Conservation (phyloP, 2,888 invertebrate genomes). For the Drosophila koepferae region DNA sequence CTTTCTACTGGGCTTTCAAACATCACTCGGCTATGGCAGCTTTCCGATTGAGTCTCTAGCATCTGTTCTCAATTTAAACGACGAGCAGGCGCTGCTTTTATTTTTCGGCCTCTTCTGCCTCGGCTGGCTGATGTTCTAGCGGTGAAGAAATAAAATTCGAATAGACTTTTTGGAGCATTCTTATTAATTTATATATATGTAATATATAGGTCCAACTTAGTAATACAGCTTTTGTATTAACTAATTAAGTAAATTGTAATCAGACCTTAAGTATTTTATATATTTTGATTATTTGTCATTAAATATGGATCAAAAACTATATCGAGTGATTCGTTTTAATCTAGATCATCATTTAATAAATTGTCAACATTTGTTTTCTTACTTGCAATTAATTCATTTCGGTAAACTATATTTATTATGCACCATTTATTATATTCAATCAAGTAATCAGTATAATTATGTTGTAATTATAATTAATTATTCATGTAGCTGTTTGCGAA, state of each 20-base stretch:
- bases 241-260: constrained; percentile 10
- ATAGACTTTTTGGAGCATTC: constrained; percentile 3
- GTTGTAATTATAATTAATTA: constrained; percentile 52
- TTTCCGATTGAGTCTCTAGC: not conserved
- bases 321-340: constrained; percentile 9
- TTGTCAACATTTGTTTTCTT: constrained; percentile 5
- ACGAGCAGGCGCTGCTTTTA: constrained; percentile 1
- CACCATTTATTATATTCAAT: constrained; percentile 63
- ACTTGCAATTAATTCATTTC: constrained; percentile 5
- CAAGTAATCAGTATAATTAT: constrained; percentile 46
- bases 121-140: not conserved
- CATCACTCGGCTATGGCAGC: not conserved
- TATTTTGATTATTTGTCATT: constrained; percentile 7
- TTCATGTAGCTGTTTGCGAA: constrained; percentile 45
- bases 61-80: not conserved
- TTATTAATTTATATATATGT: constrained; percentile 1
- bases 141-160: not conserved
- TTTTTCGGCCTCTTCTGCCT: constrained; percentile 1
- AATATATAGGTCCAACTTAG: not conserved
- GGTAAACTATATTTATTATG: constrained; percentile 36
- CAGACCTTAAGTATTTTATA: not conserved
- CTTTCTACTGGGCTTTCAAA: constrained; percentile 5
- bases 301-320: constrained; percentile 7
- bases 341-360: constrained; percentile 11
- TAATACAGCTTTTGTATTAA: not conserved